These are phyloP conservation scores for Tachysurus vachellii DNA, from an alignment of 2,113 vertebrate genomes.

Conservation along the genomic window DNA sequence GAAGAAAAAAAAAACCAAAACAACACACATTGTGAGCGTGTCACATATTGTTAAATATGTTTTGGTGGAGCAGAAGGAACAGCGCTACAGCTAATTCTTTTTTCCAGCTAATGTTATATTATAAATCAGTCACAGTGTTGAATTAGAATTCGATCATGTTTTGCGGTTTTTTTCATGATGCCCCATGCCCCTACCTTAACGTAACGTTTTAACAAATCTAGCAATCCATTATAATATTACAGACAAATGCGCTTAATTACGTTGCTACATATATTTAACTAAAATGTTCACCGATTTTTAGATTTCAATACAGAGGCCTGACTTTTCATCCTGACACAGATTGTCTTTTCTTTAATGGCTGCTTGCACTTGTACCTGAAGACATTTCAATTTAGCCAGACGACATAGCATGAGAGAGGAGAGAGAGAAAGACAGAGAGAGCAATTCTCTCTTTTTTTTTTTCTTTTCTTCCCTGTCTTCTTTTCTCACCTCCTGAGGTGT, in stretches of 20 bases:
- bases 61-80: conserved; percentile 18
- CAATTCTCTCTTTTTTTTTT: not conserved
- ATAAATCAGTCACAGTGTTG: conserved; percentile 22
- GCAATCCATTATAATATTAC: not conserved
- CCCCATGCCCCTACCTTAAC: not conserved
- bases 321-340: conserved; percentile 1
- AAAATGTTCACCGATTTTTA: not conserved
- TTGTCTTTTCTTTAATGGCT: conserved; percentile 23
- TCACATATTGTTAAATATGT: conserved; percentile 43
- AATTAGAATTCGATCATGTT: conserved; percentile 28
- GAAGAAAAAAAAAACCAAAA: not conserved
- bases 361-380: conserved; percentile 49
- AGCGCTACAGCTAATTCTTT: conserved; percentile 30
- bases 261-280: not conserved
- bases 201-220: not conserved
- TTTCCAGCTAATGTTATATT: conserved; percentile 14
- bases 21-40: conserved; percentile 4
- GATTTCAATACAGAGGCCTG: conserved; percentile 12
- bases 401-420: conserved; percentile 25
- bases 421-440: not conserved
- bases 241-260: not conserved
- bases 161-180: not conserved
- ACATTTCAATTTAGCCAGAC: conserved; percentile 53
- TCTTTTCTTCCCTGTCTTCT: conserved; percentile 3
- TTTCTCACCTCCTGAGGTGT: conserved; percentile 51